Evolutionary conservation across 1,140 invertebrate species (phyloP).

Genomic region (Hesperophylax magnus): DNA sequence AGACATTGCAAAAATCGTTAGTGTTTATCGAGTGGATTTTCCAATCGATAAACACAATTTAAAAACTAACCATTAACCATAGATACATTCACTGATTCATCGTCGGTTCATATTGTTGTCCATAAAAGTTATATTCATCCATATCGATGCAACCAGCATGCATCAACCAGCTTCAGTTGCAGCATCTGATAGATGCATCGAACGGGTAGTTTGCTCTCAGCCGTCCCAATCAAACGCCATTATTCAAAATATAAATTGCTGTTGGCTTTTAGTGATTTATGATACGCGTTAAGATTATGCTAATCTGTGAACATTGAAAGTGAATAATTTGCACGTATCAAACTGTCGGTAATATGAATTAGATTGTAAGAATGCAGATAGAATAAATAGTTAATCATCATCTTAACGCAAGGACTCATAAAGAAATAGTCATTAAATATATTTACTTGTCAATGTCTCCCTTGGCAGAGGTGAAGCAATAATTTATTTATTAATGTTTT

Average conservation of each 20-base stretch:
- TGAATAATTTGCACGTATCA: slow-evolving; percentile 35
- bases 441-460: too few species aligned
- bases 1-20: too few species aligned
- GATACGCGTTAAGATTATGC: slow-evolving; percentile 19
- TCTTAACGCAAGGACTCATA: too few species aligned
- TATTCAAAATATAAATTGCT: slow-evolving; percentile 40
- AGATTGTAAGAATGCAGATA: slow-evolving; percentile 3
- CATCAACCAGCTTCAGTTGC: not conserved
- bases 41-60: not conserved
- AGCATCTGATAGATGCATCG: not conserved
- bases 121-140: not conserved
- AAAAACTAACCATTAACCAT: not conserved
- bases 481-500: too few species aligned
- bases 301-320: slow-evolving; percentile 31
- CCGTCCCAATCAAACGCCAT: slow-evolving; percentile 28
- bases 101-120: slow-evolving; percentile 8
- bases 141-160: not conserved
- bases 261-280: slow-evolving; percentile 34
- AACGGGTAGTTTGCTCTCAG: not conserved
- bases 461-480: too few species aligned
- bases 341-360: slow-evolving; percentile 15
- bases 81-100: not conserved
- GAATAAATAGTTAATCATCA: too few species aligned
- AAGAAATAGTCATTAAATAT: too few species aligned
- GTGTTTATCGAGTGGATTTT: too few species aligned